Evolutionary conservation across 2,113 vertebrate genomes (phyloP), one percentile per base, ranked within the genome.

Genomic region (Esox niger): DNA sequence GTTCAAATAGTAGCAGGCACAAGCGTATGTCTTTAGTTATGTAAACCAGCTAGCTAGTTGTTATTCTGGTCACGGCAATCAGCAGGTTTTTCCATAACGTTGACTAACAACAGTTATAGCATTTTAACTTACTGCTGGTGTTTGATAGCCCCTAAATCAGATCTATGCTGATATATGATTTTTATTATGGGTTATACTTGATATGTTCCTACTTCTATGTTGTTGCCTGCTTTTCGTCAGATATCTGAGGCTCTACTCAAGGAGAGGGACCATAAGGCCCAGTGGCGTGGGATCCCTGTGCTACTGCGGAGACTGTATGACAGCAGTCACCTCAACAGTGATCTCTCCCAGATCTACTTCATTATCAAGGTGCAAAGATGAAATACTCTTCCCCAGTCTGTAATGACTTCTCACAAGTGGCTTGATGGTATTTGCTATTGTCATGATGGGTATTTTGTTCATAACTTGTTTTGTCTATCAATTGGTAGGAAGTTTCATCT

Each of bases 281-380:
- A 93, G 66, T 95, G 94, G 94, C 94, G 93, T 64, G 92, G 94
- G 63, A 94, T 95, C 80, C 94, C 94, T 25, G 81, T 93, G 47
- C 84, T 95, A 32, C 73, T 95, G 63, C 92, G 91, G 76, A 94
- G 91, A 78, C 83, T 95, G 3, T 90, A 94, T 10, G 82, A 93
- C 7, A 91, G 91, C 35, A 95, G 93, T 75, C 93, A 94, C 69
- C 92, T 91, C 13, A 93, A 95, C 88, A 94, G 94, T 0, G 94
- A 95, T 70, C 91, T 95, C 70, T 85, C 83, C 11, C 91, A 94
- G 85, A 94, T 91, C 86, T 93, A 95, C 86, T 89, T 82, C 79
- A 92, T 95, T 80, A 88, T 95, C n/a, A 95, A 94, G 93, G 94
- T 95, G 92, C 81, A 3, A 6, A 13, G 9, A 38, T 15, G 13